Base-by-base conservation (phyloP, 2,113 vertebrate species). In the Ceratotherium simum region DNA sequence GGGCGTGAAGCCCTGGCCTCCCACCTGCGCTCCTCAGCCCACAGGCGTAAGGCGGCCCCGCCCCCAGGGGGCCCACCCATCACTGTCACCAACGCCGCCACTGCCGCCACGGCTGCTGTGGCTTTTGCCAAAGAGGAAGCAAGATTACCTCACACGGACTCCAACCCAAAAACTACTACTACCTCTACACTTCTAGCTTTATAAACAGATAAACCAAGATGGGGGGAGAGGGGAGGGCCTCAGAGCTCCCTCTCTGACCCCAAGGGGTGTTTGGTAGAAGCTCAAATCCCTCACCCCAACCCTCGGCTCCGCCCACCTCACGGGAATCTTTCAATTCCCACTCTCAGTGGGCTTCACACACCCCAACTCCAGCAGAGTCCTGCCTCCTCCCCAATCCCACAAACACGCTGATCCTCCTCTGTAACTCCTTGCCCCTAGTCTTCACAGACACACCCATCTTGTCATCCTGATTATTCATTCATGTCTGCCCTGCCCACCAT, bases 81-180 rank as follows among this genome's bases (percentile, higher is more conserved):
- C 93, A 95, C 98, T 14, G 33, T 82, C 95, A 94, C 98, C 97
- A 97, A 97, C 85, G 91, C 91, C 48, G 69, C 98, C 97, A 97
- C 98, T 42, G 97, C 98, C 25, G 97, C 95, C 94, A 42, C 98
- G 25, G 97, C 98, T 78, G 98, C 98, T 93, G 98, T 98, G 98
- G 98, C 98, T 97, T 98, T 98, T 98, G 98, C 98, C 98, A 99
- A 99, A 99, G 98, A 98, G 98, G 98, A 98, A 98, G 98, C 98
- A 98, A 98, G 98, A 98, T 98, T 98, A 98, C 98, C 98, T 98
- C 98, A 98, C 98, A 98, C 98, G 98, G 98, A 98, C 98, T 98
- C 98, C 98, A 98, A 97, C 98, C 98, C 98, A 92, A 98, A 98
- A 98, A 98, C 98, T 98, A 98, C 98, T 98, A 98, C 98, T 99